Evolutionary conservation across 30 jellyfish, hydroid and myxozoan species (phyloP).

Genomic region (Aurelia sp.): DNA sequence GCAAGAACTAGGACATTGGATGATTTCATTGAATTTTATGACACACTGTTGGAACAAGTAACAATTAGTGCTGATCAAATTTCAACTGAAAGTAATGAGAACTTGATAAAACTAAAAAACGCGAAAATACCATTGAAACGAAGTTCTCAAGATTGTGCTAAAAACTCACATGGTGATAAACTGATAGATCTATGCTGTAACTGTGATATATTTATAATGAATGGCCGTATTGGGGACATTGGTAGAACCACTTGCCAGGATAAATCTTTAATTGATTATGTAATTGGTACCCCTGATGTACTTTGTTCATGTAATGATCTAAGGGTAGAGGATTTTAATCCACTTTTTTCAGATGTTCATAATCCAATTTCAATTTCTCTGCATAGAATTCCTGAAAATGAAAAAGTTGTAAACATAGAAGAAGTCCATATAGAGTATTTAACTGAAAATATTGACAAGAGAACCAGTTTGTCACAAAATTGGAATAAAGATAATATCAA

Average conservation of each 20-base stretch:
- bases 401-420: background rate
- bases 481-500: constrained; percentile 38
- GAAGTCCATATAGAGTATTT: background rate
- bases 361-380: background rate
- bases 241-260: constrained; percentile 41
- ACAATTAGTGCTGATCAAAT: background rate
- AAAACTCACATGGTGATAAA: no score
- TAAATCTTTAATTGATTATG: constrained; percentile 33
- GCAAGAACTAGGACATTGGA: constrained; percentile 10
- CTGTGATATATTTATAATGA: constrained; percentile 32
- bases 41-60: background rate
- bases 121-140: no score
- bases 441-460: background rate
- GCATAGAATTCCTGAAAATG: no score
- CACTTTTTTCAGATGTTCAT: constrained; percentile 2
- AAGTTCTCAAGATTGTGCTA: no score
- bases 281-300: constrained; percentile 31
- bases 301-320: constrained; percentile 32
- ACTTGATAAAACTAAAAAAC: background rate
- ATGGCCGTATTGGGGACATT: constrained; percentile 34
- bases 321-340: constrained; percentile 10
- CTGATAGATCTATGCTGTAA: background rate
- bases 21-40: constrained; percentile 28
- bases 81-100: background rate
- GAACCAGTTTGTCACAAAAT: background rate